Conservation (phyloP, 1,140 invertebrate genomes). For the Augochlora pura region DNA sequence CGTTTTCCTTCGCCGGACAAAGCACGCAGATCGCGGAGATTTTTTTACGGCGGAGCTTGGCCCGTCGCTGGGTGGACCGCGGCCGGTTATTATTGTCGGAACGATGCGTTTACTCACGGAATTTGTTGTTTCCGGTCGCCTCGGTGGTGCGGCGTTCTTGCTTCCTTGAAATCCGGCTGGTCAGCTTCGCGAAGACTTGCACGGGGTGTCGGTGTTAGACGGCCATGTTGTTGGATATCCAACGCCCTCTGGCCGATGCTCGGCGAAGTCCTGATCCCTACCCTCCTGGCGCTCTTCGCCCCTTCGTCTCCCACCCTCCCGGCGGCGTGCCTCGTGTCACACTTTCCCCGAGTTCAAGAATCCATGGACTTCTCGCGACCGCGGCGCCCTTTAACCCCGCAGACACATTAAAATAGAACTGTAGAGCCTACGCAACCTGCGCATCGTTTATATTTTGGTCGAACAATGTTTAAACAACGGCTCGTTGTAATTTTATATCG, state of each 20-base stretch:
- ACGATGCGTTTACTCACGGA: constrained; percentile 37
- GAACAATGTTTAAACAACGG: too few relatives aligned
- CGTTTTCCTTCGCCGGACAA: constrained; percentile 20
- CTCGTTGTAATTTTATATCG: too few relatives aligned
- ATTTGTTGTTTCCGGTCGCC: not conserved
- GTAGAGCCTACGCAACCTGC: too few relatives aligned
- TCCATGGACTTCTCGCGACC: not conserved
- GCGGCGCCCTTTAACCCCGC: too few relatives aligned
- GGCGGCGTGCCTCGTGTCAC: not conserved
- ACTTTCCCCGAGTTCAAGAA: not conserved
- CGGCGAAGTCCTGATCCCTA: constrained; percentile 43
- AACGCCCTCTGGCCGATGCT: constrained; percentile 60
- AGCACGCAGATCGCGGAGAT: constrained; percentile 29
- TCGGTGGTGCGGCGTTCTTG: not conserved
- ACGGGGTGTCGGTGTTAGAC: constrained; percentile 58
- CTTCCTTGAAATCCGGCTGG: constrained; percentile 24
- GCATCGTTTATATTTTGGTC: too few relatives aligned
- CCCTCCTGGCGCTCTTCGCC: constrained; percentile 44
- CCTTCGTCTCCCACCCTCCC: constrained; percentile 20
- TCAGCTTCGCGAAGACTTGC: constrained; percentile 48
- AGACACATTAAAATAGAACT: too few relatives aligned
- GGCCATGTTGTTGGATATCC: constrained; percentile 62
- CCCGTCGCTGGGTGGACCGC: not conserved
- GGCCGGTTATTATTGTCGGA: not conserved
- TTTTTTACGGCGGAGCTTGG: not conserved